phyloP scores from a whole-genome alignment of 2,797 vertebrate genomes.

The Huso huso region DNA sequence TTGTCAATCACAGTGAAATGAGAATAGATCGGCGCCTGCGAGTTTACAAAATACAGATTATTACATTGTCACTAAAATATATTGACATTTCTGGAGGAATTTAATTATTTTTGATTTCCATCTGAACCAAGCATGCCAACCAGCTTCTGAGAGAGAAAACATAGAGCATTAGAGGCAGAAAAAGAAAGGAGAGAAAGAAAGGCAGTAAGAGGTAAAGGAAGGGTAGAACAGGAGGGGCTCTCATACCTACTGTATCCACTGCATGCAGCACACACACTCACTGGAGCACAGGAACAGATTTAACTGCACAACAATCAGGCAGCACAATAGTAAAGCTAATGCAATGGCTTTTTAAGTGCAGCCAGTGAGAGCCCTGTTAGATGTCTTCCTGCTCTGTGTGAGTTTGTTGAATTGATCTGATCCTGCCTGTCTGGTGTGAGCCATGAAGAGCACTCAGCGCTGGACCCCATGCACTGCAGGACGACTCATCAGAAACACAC shows the following conservation, averaged over 20 bases:
- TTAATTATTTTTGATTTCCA: conserved; percentile 1
- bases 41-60: neutral
- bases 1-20: neutral
- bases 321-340: neutral
- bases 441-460: too few species aligned
- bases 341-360: neutral
- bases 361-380: too few species aligned
- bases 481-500: too few species aligned
- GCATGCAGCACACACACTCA: neutral
- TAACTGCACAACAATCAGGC: neutral
- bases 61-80: conserved; percentile 3
- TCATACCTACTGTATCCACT: neutral
- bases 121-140: neutral
- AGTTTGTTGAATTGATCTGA: too few species aligned
- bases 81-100: conserved; percentile 1
- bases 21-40: neutral
- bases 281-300: neutral
- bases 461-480: too few species aligned
- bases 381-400: too few species aligned
- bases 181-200: neutral
- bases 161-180: neutral
- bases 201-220: neutral
- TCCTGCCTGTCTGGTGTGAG: too few species aligned
- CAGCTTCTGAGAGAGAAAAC: neutral
- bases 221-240: neutral